Evolutionary conservation across 2,888 invertebrate genomes (phyloP), one percentile per base, ranked within the genome.

Genomic region (Mayetiola destructor): DNA sequence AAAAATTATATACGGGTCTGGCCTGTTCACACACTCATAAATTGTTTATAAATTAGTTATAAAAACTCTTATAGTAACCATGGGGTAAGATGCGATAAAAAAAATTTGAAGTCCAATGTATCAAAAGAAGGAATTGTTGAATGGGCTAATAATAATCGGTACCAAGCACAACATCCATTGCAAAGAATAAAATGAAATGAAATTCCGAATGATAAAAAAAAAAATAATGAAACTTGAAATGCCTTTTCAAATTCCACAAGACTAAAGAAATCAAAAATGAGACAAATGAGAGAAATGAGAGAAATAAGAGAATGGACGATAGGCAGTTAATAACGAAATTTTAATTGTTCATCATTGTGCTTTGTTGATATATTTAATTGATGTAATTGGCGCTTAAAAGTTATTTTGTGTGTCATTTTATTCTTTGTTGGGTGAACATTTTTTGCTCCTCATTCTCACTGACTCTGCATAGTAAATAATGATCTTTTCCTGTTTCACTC

Each of bases 291-390:
- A 21, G 40, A 40, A 40, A 2, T 21, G 20, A 40, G 16, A n/a
- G 23, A 42, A 3, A n/a, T n/a, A n/a, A 37, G 37, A 37, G 37
- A 37, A 14, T n/a, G 37, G 37, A 37, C 8, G n/a, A 16, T 37
- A 37, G 32, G 12, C 27, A 48, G 48, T 48, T 48, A n/a, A n/a
- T n/a, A 48, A n/a, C 27, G n/a, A 23, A 48, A 48, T 48, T 48
- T 48, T 48, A 48, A 48, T 48, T 48, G 48, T 48, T 48, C 48
- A n/a, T 48, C 27, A 48, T 48, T 48, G 48, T 48, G 48, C 48
- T 48, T 48, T 27, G 48, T 48, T 27, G 48, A 48, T 27, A 27
- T n/a, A 37, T 48, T 48, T 48, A 48, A 48, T 48, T 48, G 27
- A 27, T 12, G 2, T 48, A 48, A 48, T 48, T 48, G 48, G 48